These are phyloP conservation scores for Acronicta psi DNA, from an alignment of 2,888 invertebrate genomes.

Conservation along the genomic window DNA sequence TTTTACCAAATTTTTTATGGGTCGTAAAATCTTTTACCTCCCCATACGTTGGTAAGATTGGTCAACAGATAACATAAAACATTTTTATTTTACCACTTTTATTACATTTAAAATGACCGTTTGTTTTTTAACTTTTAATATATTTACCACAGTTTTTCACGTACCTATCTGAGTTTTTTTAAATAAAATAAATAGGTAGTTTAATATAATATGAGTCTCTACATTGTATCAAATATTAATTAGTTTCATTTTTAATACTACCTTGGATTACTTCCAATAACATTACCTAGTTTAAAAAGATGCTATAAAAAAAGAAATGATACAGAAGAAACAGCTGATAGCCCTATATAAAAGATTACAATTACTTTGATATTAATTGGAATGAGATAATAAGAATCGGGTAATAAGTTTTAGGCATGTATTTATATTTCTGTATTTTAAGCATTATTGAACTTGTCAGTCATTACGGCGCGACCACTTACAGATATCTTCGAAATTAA, in stretches of 20 bases:
- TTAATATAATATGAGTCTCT: no score
- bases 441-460: neutral
- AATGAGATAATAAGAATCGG: no score
- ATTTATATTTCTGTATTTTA: neutral
- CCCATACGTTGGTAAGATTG: slow-evolving; percentile 50
- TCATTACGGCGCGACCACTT: slow-evolving; percentile 1
- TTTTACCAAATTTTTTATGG: slow-evolving; percentile 63
- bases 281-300: no score
- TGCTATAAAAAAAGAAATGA: no score
- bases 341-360: no score
- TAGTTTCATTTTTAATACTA: no score
- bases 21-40: slow-evolving; percentile 57
- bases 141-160: neutral
- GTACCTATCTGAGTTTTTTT: no score
- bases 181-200: no score
- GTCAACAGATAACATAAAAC: slow-evolving; percentile 58
- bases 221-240: no score
- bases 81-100: slow-evolving; percentile 58
- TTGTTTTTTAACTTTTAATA: slow-evolving; percentile 38
- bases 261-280: no score
- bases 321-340: slow-evolving; percentile 2
- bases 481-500: neutral
- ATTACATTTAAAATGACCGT: slow-evolving; percentile 52
- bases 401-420: no score
- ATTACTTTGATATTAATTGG: no score